Percentiles rank a stretch among this genome's conserved stretches.
Conservation (phyloP, 2,797 vertebrate species). For the Leuciscus waleckii region DNA sequence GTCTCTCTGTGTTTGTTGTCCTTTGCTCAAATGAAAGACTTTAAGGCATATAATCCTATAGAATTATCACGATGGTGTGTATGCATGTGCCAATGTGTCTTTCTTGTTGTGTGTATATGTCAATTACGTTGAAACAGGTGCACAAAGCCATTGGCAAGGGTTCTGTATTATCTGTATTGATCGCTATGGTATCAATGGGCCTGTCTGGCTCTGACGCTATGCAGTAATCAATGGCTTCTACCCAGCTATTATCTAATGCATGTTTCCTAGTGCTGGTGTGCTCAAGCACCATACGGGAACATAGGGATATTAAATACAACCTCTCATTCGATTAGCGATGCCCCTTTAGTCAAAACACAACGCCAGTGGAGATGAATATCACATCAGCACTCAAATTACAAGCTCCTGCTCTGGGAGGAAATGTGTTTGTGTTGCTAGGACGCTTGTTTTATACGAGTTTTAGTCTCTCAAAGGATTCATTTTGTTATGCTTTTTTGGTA, state of each 20-base stretch:
- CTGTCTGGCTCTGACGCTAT: slow-evolving; percentile 45
- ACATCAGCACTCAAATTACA: slow-evolving; percentile 46
- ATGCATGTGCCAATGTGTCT: slow-evolving; percentile 9
- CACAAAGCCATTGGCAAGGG: slow-evolving; percentile 57
- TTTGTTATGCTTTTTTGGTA: neutral
- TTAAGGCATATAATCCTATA: slow-evolving; percentile 15
- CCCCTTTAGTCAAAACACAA: slow-evolving; percentile 53
- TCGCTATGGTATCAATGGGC: slow-evolving; percentile 55
- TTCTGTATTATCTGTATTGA: slow-evolving; percentile 63
- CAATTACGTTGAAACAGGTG: slow-evolving; percentile 52
- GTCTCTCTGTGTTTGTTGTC: neutral
- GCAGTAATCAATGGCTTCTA: slow-evolving; percentile 55
- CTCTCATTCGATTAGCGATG: slow-evolving; percentile 60
- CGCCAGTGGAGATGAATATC: slow-evolving; percentile 46
- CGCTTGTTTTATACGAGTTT: slow-evolving; percentile 22
- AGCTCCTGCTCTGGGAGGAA: slow-evolving; percentile 15
- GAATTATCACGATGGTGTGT: neutral
- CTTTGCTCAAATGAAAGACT: slow-evolving; percentile 15
- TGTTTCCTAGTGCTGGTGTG: slow-evolving; percentile 48
- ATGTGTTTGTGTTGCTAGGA: slow-evolving; percentile 40
- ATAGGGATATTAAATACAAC: slow-evolving; percentile 60
- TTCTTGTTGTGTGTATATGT: slow-evolving; percentile 11
- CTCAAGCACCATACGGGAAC: slow-evolving; percentile 49
- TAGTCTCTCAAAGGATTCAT: neutral
- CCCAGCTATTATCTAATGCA: slow-evolving; percentile 50